Percentiles rank a stretch among this genome's conserved stretches.
Evolutionary conservation across 2,797 vertebrate species (phyloP).

Genomic region (Enteromius mattozi): DNA sequence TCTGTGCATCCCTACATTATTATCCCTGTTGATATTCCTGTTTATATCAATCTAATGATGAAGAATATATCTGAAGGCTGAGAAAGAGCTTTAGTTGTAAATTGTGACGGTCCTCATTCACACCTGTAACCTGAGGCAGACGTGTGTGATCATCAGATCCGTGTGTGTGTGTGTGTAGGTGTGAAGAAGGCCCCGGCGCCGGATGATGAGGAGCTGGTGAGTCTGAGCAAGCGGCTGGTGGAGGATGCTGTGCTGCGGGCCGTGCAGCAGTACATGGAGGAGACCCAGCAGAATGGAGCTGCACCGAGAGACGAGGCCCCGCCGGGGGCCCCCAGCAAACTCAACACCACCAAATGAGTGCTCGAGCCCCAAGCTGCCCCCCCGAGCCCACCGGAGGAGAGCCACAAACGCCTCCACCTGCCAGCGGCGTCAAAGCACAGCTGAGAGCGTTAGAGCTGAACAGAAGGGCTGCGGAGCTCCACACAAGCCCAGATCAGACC

Average conservation of each 20-base stretch:
- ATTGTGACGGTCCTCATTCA: neutral
- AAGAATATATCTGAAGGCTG: neutral
- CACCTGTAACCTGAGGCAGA: neutral
- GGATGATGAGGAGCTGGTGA: constrained; percentile 94
- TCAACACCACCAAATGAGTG: constrained; percentile 71
- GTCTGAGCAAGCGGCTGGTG: constrained; percentile 93
- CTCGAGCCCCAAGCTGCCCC: neutral
- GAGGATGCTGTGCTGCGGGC: constrained; percentile 94
- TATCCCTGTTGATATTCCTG: neutral
- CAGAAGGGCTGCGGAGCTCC: neutral
- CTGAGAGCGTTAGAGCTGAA: neutral
- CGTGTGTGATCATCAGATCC: constrained; percentile 8
- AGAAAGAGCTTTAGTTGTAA: neutral
- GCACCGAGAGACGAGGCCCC: constrained; percentile 78
- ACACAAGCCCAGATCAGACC: neutral
- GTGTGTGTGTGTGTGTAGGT: constrained; percentile 84
- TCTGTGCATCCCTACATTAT: constrained; percentile 20
- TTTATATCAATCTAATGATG: neutral
- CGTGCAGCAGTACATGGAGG: constrained; percentile 95
- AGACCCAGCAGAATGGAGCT: constrained; percentile 84
- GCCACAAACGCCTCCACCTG: neutral
- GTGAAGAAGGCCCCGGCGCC: constrained; percentile 85
- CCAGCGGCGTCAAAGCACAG: neutral
- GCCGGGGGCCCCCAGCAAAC: constrained; percentile 74
- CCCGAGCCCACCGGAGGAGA: constrained; percentile 8